These are phyloP conservation scores for Teinopalpus imperialis DNA, from an alignment of 2,888 invertebrate species.

Conservation along the genomic window DNA sequence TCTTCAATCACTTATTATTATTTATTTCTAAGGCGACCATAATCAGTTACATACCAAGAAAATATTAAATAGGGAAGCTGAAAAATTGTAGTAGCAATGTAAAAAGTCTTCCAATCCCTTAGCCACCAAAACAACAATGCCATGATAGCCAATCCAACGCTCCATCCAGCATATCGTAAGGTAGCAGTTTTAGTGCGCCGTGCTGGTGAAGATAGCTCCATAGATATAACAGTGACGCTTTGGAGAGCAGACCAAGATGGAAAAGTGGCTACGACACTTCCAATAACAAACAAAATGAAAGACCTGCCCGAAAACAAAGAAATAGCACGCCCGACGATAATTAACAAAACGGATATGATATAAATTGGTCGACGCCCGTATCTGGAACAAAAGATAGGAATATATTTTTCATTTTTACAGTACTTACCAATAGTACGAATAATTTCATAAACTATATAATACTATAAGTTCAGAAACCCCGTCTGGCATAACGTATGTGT, in stretches of 20 bases:
- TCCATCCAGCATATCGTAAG: constrained; percentile 43
- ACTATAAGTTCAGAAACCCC: too few relatives aligned
- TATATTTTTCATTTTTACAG: too few relatives aligned
- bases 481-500: too few relatives aligned
- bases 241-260: constrained; percentile 56
- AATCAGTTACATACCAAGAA: constrained; percentile 49
- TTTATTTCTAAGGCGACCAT: too few relatives aligned
- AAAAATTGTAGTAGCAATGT: constrained; percentile 46
- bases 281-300: constrained; percentile 45
- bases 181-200: constrained; percentile 47
- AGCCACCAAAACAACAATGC: constrained; percentile 58
- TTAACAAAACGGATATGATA: constrained; percentile 45
- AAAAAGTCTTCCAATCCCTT: constrained; percentile 52
- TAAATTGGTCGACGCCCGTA: constrained; percentile 57
- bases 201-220: constrained; percentile 54
- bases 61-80: constrained; percentile 47
- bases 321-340: constrained; percentile 48
- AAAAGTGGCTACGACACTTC: constrained; percentile 49
- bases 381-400: constrained; percentile 48
- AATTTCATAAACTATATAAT: too few relatives aligned
- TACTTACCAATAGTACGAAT: too few relatives aligned
- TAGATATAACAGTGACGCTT: constrained; percentile 48
- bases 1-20: too few relatives aligned
- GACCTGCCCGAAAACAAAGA: constrained; percentile 48
- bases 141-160: constrained; percentile 49